phyloP scores from a whole-genome alignment of 2,113 vertebrate genomes.

The Regulus satrapa region DNA sequence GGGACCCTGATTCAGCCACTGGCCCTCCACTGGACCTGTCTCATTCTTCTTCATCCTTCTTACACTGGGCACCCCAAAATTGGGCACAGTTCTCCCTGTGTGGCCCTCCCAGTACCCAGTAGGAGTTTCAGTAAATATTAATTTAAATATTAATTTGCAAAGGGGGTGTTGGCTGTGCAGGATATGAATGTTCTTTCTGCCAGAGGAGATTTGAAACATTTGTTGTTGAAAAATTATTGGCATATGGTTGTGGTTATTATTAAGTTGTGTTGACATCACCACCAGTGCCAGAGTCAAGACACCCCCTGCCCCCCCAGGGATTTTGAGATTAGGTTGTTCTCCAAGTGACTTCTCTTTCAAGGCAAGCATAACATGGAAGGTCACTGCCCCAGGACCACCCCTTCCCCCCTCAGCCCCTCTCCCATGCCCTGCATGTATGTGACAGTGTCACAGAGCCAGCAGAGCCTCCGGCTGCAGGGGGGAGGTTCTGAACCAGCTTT shows the following conservation, averaged over 20 bases:
- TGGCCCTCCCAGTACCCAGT: not conserved
- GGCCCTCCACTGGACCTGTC: not conserved
- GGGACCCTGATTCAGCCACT: not conserved
- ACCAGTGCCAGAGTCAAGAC: not conserved
- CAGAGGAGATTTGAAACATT: not conserved
- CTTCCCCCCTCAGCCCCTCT: not conserved
- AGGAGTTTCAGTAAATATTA: not conserved
- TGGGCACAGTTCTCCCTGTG: not conserved
- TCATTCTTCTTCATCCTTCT: not conserved
- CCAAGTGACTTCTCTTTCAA: not conserved
- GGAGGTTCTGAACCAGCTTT: fast-evolving
- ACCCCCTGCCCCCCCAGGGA: not conserved
- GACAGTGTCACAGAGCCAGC: not conserved
- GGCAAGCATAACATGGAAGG: not conserved
- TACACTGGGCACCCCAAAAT: not conserved
- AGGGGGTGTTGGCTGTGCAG: not conserved
- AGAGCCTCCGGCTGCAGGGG: not conserved
- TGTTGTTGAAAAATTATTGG: not conserved
- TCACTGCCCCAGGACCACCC: not conserved
- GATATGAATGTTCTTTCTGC: not conserved
- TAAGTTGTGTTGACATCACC: not conserved
- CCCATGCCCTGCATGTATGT: not conserved
- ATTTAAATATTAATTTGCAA: not conserved
- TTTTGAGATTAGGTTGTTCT: not conserved
- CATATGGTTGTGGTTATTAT: not conserved